Evolutionary conservation across 2,888 invertebrate genomes (phyloP), one percentile per base, ranked within the genome.

Genomic region (Spisula subtruncata): DNA sequence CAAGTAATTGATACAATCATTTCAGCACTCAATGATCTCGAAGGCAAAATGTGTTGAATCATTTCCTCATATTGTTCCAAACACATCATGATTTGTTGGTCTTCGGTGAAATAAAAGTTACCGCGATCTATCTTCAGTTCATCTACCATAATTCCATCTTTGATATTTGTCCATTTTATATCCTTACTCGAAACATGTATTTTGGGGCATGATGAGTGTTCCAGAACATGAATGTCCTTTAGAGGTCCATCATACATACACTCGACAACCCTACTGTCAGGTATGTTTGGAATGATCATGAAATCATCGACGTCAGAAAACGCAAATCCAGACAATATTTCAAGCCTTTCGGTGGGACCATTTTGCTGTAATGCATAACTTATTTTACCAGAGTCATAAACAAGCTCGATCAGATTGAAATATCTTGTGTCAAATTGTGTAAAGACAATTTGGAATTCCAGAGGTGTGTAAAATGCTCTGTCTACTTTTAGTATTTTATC

Each of bases 1-100:
- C 87, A 84, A 10, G 85, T 32, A 8, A 89, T 46, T 18, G 91
- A 89, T 18, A 89, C 29, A 32, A 85, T 56, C 18, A 80, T 56
- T 60, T 85, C 85, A n/a, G 56, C n/a, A 14, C 12, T 56, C 16
- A 85, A 12, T 12, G 85, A 10, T 12, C 56, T 79, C 32, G 51
- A 35, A 25, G 85, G 85, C n/a, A 20, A 29, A 14, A 85, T 56
- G 41, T 85, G 85, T 0, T 79, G 10, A 25, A 80, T 29, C 0
- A 85, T 12, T 41, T 80, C 51, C 25, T 56, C 4, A 56, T 79
- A 85, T n/a, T 54, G 35, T n/a, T 54, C 56, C 1, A 80, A 51
- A 46, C 85, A 85, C n/a, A 80, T 54, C 85, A 85, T 85, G 20
- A 85, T 80, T 25, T 85, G 20, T 6, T 25, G 4, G 16, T 79